phyloP scores from a whole-genome alignment of 2,113 vertebrate species.

The Oreamnos americanus region DNA sequence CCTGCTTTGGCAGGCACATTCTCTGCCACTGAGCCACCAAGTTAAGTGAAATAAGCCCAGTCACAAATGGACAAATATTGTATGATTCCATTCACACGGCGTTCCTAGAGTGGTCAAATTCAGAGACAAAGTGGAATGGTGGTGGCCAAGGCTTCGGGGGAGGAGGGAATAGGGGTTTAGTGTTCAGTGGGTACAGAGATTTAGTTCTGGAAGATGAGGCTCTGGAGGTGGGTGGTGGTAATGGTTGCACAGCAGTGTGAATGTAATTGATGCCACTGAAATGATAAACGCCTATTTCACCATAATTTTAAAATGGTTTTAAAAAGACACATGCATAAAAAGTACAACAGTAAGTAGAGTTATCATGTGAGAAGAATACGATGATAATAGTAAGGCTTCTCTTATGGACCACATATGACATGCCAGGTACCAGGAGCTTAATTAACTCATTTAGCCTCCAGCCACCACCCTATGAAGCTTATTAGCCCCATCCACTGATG shows the following conservation, averaged over 20 bases:
- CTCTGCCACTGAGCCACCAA: background rate
- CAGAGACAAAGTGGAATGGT: background rate
- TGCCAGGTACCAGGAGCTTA: background rate
- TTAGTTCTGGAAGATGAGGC: background rate
- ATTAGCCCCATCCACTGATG: background rate
- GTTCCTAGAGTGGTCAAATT: background rate
- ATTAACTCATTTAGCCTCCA: background rate
- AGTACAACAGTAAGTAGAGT: background rate
- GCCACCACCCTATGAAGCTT: background rate
- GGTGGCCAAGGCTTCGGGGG: background rate
- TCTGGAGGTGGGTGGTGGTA: background rate
- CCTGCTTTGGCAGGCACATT: background rate
- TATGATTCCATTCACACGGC: background rate
- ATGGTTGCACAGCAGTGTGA: background rate
- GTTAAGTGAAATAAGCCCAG: background rate
- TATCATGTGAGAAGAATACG: background rate
- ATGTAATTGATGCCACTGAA: background rate
- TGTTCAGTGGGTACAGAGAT: background rate
- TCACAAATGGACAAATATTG: background rate
- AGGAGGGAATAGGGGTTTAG: background rate
- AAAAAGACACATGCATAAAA: background rate
- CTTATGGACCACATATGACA: no score
- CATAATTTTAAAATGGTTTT: background rate
- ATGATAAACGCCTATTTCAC: background rate
- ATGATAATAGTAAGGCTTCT: background rate